phyloP scores from a whole-genome alignment of 1,140 invertebrate species.

The Triops longicaudatus region DNA sequence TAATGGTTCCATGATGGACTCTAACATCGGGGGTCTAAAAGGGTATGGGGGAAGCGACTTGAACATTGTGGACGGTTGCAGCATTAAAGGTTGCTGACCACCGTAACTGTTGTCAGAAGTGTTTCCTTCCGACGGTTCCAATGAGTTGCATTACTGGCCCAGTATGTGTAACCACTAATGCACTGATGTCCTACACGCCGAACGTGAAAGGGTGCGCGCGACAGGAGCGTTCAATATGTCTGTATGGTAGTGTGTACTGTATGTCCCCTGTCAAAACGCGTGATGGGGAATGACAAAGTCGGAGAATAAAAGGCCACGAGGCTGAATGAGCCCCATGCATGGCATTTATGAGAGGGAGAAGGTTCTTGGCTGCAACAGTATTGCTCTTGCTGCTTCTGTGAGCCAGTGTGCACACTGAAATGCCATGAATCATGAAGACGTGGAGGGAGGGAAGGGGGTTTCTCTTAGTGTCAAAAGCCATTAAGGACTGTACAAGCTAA shows the following conservation, averaged over 20 bases:
- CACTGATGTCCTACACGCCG: not conserved
- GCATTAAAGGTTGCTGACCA: not conserved
- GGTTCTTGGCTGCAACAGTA: too few relatives aligned
- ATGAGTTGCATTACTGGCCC: not conserved
- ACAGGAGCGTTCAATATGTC: not conserved
- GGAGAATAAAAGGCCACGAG: not conserved
- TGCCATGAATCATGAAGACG: slow-evolving; percentile 1
- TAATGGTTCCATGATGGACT: slow-evolving; percentile 12
- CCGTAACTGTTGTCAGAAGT: not conserved
- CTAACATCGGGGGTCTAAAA: not conserved
- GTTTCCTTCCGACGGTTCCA: slow-evolving; percentile 1
- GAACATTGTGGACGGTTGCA: not conserved
- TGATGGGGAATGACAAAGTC: not conserved
- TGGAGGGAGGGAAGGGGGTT: not conserved
- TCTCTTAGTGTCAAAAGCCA: slow-evolving; percentile 15
- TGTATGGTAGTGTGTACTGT: too few relatives aligned
- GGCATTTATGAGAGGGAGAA: not conserved
- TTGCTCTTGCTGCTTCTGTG: not conserved
- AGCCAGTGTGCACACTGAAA: not conserved
- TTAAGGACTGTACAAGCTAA: slow-evolving; percentile 12
- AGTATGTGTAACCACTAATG: not conserved
- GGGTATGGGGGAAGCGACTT: not conserved
- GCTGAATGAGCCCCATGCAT: not conserved
- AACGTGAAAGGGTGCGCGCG: not conserved
- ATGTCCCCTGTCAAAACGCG: not conserved